Conservation (phyloP, 2,797 vertebrate genomes). For the Poeciliopsis paucimaculata region DNA sequence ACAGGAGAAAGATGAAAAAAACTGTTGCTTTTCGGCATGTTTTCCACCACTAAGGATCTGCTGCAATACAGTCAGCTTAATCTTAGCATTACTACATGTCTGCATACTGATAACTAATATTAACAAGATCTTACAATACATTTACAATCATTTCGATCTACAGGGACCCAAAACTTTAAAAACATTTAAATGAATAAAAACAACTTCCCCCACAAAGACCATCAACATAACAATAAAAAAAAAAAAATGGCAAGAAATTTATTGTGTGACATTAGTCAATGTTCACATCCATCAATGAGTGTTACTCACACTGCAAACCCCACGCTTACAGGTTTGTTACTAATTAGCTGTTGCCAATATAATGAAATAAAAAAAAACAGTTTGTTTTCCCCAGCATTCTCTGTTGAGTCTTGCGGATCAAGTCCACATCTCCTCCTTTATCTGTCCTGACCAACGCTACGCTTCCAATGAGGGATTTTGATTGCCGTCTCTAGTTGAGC, state of each 20-base stretch:
- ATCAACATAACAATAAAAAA: neutral
- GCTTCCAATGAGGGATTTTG: neutral
- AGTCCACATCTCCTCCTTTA: neutral
- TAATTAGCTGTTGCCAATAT: neutral
- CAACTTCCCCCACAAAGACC: neutral
- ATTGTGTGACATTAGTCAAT: neutral
- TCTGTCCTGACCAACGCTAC: neutral
- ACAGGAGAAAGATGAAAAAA: neutral
- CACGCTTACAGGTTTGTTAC: neutral
- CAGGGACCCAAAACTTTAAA: neutral
- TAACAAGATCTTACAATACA: neutral
- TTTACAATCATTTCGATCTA: neutral
- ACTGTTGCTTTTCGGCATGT: constrained; percentile 1
- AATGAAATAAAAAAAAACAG: neutral
- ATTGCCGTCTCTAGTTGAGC: neutral
- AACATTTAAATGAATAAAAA: neutral
- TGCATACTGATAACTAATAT: neutral
- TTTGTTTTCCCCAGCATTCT: neutral
- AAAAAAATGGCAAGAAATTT: neutral
- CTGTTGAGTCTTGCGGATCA: neutral
- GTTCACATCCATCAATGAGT: neutral
- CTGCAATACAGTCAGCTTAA: neutral
- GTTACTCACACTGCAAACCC: neutral
- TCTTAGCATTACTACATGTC: neutral
- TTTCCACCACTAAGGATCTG: neutral